Percentiles rank a stretch among this genome's conserved stretches.
Evolutionary conservation across 1,140 invertebrate species (phyloP).

Genomic region (Procambarus clarkii): DNA sequence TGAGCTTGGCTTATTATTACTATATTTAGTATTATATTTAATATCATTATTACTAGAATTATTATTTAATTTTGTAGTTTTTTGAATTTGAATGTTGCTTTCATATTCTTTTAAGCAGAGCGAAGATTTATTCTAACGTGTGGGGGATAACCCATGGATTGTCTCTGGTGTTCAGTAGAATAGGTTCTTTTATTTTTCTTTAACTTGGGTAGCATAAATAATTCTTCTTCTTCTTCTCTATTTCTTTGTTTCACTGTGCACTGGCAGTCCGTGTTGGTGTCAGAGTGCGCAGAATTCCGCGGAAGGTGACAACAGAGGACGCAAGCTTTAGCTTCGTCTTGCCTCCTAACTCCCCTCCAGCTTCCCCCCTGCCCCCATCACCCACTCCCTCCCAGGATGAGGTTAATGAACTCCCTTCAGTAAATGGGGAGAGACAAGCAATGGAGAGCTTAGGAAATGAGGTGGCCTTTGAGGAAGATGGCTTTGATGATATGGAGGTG

Average conservation of each 20-base stretch:
- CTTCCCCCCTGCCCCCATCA: conserved; percentile 49
- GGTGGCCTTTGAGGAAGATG: conserved; percentile 32
- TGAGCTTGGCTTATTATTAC: conserved; percentile 46
- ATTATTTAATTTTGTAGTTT: conserved; percentile 67
- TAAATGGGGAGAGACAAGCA: conserved; percentile 30
- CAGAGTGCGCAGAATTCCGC: conserved; percentile 55
- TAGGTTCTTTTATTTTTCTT: conserved; percentile 56
- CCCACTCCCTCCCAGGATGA: conserved; percentile 40
- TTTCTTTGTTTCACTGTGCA: conserved; percentile 34
- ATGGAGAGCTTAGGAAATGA: conserved; percentile 31
- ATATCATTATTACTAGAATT: conserved; percentile 35
- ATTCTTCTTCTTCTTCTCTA: conserved; percentile 39
- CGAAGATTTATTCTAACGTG: conserved; percentile 50
- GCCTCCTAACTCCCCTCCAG: conserved; percentile 52
- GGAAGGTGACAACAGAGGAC: conserved; percentile 45
- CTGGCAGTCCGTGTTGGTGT: conserved; percentile 65
- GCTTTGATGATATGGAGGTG: conserved; percentile 30
- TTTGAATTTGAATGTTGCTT: conserved; percentile 61
- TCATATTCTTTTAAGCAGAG: conserved; percentile 56
- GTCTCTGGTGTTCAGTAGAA: conserved; percentile 63
- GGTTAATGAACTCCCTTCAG: conserved; percentile 4
- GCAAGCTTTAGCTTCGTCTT: conserved; percentile 64
- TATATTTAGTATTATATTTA: conserved; percentile 27
- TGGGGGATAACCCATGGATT: conserved; percentile 41
- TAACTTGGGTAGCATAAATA: conserved; percentile 45